Evolutionary conservation across 2,888 invertebrate genomes (phyloP), one percentile per base, ranked within the genome.

Genomic region (Ormyrus nitidulus): DNA sequence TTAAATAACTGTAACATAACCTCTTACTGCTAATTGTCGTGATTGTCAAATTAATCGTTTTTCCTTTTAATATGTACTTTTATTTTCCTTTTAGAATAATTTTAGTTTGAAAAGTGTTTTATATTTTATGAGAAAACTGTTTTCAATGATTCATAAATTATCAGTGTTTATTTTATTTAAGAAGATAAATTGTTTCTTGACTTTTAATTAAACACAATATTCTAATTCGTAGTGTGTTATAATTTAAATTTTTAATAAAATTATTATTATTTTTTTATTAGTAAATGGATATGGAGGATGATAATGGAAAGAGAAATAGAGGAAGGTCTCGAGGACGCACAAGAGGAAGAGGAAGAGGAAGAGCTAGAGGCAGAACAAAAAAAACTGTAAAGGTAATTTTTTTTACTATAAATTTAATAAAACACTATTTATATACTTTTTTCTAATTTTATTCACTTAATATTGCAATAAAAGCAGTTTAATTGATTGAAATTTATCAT

Each of bases 241-340:
- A 44, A 68, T 10, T 10, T 6, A 53, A 11, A 34, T 49, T 4
- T 48, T 49, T 48, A n/a, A 56, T 2, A 13, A 51, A n/a, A 61
- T 5, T 68, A 2, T 68, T 61, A 13, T 34, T 6, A 56, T 54
- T 53, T 5, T 64, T 64, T 48, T 8, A 58, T 56, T 62, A 77
- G 73, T 34, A 75, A 58, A 82, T 82, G 82, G 82, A 82, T 13
- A 66, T 92, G 92, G 92, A 92, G 80, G 90, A 89, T 78, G 92
- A 92, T 85, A 87, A 88, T 81, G 84, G 86, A 56, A 93, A 94
- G 87, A 93, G 94, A 86, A 94, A 94, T 86, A 93, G 96, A 75
- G 95, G 95, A 34, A 92, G 96, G 85, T 94, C 95, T 68, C 93
- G 96, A 53, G 96, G 96, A 46, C 93, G 96, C 53, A 95, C 95